Conservation (phyloP, 1,140 invertebrate genomes). For the Trichonephila clavipes region DNA sequence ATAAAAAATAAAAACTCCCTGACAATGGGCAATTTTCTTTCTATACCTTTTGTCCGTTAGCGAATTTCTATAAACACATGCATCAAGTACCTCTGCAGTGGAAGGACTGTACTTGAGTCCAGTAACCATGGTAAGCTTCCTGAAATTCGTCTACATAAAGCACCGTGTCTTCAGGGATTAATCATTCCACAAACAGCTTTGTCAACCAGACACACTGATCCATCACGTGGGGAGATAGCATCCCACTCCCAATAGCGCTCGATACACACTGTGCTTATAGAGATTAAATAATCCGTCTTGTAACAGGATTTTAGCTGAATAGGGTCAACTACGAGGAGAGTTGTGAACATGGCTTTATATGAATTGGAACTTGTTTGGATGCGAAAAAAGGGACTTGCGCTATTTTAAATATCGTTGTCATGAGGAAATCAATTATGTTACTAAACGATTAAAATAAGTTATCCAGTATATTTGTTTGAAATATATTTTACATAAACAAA, state of each 20-base stretch:
- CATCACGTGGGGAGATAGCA: neutral
- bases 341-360: neutral
- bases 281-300: constrained; percentile 26
- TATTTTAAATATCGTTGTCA: too few relatives aligned
- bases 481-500: too few relatives aligned
- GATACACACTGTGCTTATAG: neutral
- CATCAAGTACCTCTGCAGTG: neutral
- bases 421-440: too few relatives aligned
- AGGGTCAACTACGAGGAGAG: neutral
- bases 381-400: too few relatives aligned
- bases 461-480: too few relatives aligned
- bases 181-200: constrained; percentile 20
- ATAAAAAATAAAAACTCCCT: neutral
- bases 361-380: too few relatives aligned
- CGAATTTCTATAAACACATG: neutral
- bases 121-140: neutral
- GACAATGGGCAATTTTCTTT: neutral
- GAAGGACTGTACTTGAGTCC: neutral
- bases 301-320: neutral
- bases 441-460: too few relatives aligned
- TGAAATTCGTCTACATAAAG: neutral
- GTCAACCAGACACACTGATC: constrained; percentile 7
- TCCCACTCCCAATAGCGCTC: neutral
- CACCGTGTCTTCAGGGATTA: neutral
- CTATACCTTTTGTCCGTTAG: neutral